Conservation (phyloP, 2,888 invertebrate genomes). For the Drosophila affinis region DNA sequence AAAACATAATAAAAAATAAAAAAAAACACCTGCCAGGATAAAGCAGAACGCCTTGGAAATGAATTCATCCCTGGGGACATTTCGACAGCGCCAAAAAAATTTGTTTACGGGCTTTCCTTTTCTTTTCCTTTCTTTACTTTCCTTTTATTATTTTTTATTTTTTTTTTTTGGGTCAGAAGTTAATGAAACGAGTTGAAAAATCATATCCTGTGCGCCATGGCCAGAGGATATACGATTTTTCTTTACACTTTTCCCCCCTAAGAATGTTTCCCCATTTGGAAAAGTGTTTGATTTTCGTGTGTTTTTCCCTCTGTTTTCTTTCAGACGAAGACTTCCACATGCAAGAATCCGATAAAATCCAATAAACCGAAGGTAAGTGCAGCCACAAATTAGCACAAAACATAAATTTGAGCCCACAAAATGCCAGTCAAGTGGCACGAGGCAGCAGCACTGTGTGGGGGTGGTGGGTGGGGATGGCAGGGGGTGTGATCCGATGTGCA, state of each 20-base stretch:
- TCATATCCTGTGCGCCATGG: neutral
- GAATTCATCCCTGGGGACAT: slow-evolving; percentile 51
- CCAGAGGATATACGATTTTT: too few species aligned
- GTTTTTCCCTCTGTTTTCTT: slow-evolving; percentile 22
- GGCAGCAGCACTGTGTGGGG: neutral
- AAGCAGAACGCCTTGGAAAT: slow-evolving; percentile 43
- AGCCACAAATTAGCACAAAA: slow-evolving; percentile 45
- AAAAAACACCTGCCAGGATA: slow-evolving; percentile 19
- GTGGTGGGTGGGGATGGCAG: too few species aligned
- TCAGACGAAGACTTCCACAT: slow-evolving; percentile 21
- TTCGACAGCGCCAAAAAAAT: slow-evolving; percentile 40
- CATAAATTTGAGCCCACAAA: slow-evolving; percentile 37
- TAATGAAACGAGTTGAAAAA: slow-evolving; percentile 16
- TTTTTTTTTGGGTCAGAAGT: slow-evolving; percentile 12
- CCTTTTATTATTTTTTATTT: slow-evolving; percentile 7
- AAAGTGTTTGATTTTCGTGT: slow-evolving; percentile 43
- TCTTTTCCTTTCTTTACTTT: too few species aligned
- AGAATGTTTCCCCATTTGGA: slow-evolving; percentile 1
- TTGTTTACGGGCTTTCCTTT: slow-evolving; percentile 40
- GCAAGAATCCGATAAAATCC: slow-evolving; percentile 1
- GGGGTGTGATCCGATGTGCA: neutral
- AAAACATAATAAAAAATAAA: slow-evolving; percentile 1
- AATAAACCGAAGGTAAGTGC: slow-evolving; percentile 23
- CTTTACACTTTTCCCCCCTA: slow-evolving; percentile 1
- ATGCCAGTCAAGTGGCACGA: slow-evolving; percentile 9